These are phyloP conservation scores for Thunnus thynnus DNA, from an alignment of 2,113 vertebrate species.

Conservation along the genomic window DNA sequence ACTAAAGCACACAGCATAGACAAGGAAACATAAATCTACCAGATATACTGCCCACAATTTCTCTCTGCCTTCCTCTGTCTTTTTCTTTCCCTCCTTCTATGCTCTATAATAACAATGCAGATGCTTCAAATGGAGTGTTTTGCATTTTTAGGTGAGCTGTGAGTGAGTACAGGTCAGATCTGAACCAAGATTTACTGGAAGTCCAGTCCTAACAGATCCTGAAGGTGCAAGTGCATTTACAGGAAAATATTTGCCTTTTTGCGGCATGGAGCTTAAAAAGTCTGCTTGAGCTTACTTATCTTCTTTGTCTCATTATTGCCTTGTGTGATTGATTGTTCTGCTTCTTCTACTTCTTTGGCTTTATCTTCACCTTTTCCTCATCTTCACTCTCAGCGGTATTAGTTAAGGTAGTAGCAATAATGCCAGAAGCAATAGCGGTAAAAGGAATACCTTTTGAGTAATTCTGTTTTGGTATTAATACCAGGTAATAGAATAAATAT, in stretches of 20 bases:
- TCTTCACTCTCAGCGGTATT: background rate
- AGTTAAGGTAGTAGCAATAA: no score
- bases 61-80: background rate
- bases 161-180: conserved; percentile 14
- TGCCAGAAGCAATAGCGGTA: background rate
- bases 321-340: background rate
- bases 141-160: conserved; percentile 33
- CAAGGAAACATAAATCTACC: conserved; percentile 58
- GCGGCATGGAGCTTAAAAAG: background rate
- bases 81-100: background rate
- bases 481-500: background rate
- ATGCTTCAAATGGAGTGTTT: conserved; percentile 30
- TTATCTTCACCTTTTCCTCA: background rate
- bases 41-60: conserved; percentile 11
- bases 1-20: conserved; percentile 29
- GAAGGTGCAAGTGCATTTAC: conserved; percentile 5
- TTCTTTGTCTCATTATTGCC: background rate
- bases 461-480: background rate
- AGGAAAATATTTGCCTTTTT: conserved; percentile 1
- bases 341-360: background rate
- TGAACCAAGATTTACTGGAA: conserved; percentile 46
- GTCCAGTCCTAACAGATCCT: conserved; percentile 47
- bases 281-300: background rate
- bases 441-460: background rate
- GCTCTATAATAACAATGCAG: conserved; percentile 24